phyloP scores from a whole-genome alignment of 2,797 vertebrate genomes.

The Sitta carolinensis region DNA sequence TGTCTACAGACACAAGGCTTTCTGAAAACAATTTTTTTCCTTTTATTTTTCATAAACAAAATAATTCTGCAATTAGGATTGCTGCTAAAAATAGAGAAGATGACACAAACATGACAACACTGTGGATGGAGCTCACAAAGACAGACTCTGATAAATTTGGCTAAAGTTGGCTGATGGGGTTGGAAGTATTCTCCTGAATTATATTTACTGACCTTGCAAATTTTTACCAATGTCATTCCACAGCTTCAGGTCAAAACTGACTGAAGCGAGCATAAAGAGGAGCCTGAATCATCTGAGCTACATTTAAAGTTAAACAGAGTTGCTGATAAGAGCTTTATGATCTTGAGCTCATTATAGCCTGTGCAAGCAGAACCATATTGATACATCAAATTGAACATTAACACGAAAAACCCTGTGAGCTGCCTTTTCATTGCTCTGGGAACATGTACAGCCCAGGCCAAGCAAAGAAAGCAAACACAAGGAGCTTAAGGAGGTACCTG shows the following conservation, averaged over 20 bases:
- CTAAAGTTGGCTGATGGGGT: not conserved
- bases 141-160: not conserved
- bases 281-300: slow-evolving; percentile 23
- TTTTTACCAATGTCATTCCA: slow-evolving; percentile 26
- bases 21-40: not conserved
- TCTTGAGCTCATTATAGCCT: slow-evolving; percentile 49
- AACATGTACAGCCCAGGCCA: not conserved
- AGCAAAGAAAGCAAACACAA: slow-evolving; percentile 1
- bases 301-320: slow-evolving; percentile 41
- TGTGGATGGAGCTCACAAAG: not conserved
- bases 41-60: not conserved
- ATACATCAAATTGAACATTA: slow-evolving; percentile 62
- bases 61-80: not conserved
- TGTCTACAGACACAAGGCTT: not conserved
- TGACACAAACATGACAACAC: fast-evolving
- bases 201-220: slow-evolving; percentile 33
- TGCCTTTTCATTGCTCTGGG: slow-evolving; percentile 12
- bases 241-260: slow-evolving; percentile 37
- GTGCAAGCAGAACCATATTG: slow-evolving; percentile 60
- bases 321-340: slow-evolving; percentile 56
- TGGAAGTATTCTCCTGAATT: not conserved
- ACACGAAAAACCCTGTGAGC: slow-evolving; percentile 18
- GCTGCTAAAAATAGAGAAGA: not conserved
- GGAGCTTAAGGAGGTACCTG: not conserved
- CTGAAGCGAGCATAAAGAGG: slow-evolving; percentile 16